These are phyloP conservation scores for Poeciliopsis gracilis DNA, from an alignment of 2,797 vertebrate genomes.

Conservation along the genomic window DNA sequence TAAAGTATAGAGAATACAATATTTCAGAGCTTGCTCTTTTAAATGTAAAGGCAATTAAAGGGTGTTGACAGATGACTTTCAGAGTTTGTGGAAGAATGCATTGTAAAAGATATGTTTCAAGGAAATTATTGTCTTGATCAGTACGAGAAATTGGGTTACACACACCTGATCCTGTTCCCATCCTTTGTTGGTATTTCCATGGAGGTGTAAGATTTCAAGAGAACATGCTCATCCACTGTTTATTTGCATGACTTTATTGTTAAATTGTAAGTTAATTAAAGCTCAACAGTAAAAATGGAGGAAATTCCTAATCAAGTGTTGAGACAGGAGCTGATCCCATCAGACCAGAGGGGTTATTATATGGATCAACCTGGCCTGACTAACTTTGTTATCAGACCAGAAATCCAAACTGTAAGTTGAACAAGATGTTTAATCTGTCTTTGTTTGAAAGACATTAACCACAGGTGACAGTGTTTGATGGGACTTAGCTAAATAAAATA, in stretches of 20 bases:
- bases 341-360: conserved; percentile 21
- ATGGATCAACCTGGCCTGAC: conserved; percentile 2
- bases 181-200: conserved; percentile 37
- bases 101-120: conserved; percentile 1
- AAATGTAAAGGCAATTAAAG: too few relatives aligned
- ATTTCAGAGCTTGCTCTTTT: not conserved
- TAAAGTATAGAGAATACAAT: too few relatives aligned
- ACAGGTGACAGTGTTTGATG: not conserved
- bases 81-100: conserved; percentile 5
- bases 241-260: not conserved
- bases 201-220: conserved; percentile 22
- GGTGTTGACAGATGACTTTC: not conserved
- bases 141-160: conserved; percentile 24
- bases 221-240: not conserved
- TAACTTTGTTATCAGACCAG: not conserved
- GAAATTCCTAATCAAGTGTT: not conserved
- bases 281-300: not conserved
- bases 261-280: not conserved
- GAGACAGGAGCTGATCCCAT: not conserved
- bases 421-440: not conserved
- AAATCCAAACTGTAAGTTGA: conserved; percentile 1
- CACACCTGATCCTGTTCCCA: conserved; percentile 23
- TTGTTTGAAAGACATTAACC: not conserved
- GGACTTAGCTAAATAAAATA: not conserved
- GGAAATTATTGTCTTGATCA: conserved; percentile 20